phyloP scores from a whole-genome alignment of 1,140 invertebrate genomes.

The Sarcophaga peregrina region DNA sequence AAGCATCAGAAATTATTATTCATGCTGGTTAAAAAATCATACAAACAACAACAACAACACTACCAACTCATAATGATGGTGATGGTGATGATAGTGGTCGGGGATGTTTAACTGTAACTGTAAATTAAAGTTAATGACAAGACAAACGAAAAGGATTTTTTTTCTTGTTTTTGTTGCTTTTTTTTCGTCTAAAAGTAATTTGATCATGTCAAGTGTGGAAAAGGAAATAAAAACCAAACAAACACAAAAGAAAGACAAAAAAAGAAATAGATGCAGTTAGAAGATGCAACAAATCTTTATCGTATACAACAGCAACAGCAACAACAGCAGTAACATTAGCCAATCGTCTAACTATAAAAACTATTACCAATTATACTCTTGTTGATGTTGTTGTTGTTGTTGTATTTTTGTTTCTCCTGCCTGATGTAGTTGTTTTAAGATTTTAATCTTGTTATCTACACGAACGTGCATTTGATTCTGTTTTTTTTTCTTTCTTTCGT shows the following conservation, averaged over 20 bases:
- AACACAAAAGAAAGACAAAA: background rate
- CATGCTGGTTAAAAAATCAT: background rate
- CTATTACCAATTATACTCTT: slow-evolving; percentile 41
- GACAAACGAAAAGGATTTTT: background rate
- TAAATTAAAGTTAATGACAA: slow-evolving; percentile 42
- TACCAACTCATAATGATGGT: background rate
- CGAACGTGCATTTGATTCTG: slow-evolving; percentile 38
- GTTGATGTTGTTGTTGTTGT: background rate
- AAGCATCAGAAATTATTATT: background rate
- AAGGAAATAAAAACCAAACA: slow-evolving; percentile 22
- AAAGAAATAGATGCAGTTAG: background rate
- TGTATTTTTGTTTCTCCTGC: background rate
- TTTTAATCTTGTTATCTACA: slow-evolving; percentile 42
- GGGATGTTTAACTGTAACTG: slow-evolving; percentile 23
- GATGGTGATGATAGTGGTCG: background rate
- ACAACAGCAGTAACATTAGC: background rate
- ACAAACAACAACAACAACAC: background rate
- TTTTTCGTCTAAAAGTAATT: slow-evolving; percentile 35
- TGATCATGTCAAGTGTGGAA: slow-evolving; percentile 40
- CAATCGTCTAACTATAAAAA: background rate
- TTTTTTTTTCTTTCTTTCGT: background rate
- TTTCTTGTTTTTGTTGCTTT: no score
- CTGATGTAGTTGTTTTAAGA: slow-evolving; percentile 35
- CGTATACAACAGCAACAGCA: slow-evolving; percentile 1
- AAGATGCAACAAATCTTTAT: slow-evolving; percentile 17